phyloP scores from a whole-genome alignment of 1,140 invertebrate genomes.

The Reticulitermes speratus region DNA sequence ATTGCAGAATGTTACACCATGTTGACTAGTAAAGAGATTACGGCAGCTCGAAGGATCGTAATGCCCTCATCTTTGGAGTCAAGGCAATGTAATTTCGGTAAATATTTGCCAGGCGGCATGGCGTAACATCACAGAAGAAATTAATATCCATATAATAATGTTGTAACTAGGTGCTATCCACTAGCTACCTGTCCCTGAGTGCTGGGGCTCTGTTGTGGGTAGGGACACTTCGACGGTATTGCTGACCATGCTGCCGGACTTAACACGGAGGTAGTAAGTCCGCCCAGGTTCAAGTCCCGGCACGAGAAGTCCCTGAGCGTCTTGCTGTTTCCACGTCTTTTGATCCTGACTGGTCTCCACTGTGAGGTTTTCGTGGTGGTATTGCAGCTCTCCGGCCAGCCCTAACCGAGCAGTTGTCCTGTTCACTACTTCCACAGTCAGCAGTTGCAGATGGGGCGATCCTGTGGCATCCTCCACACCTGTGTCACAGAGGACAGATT shows the following conservation, averaged over 20 bases:
- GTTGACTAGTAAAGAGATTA: too few species aligned
- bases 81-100: too few species aligned
- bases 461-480: neutral
- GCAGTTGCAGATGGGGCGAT: conserved; percentile 39
- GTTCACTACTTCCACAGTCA: conserved; percentile 46
- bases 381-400: conserved; percentile 40
- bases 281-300: conserved; percentile 39
- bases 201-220: conserved; percentile 37
- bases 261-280: conserved; percentile 44
- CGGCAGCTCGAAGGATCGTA: too few species aligned
- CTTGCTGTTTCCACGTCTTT: conserved; percentile 45
- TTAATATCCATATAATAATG: too few species aligned
- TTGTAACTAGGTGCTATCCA: too few species aligned
- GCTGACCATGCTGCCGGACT: conserved; percentile 40
- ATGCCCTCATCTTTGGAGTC: too few species aligned
- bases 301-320: conserved; percentile 37
- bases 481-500: neutral
- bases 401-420: conserved; percentile 44
- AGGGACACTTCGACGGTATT: conserved; percentile 42
- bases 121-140: too few species aligned
- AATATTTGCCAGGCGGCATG: too few species aligned
- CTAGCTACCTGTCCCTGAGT: neutral
- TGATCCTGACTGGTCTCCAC: conserved; percentile 49
- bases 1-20: too few species aligned
- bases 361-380: conserved; percentile 39